These are phyloP conservation scores for Ceratitis capitata DNA, from an alignment of 1,140 invertebrate genomes.

Conservation along the genomic window DNA sequence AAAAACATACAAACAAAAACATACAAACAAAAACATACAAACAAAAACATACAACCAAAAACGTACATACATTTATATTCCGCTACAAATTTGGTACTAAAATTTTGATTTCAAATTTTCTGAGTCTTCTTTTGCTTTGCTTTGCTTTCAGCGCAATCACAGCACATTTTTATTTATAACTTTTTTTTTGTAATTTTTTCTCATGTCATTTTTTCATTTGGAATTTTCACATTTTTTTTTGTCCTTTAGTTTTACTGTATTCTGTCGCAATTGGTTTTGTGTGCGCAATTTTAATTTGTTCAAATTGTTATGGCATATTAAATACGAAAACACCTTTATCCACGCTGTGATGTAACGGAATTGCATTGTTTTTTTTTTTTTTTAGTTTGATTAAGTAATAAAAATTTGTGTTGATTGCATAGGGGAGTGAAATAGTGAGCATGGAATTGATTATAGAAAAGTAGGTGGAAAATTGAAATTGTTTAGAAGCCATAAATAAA, in stretches of 20 bases:
- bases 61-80: not conserved
- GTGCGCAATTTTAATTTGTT: constrained; percentile 17
- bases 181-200: not conserved
- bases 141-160: not conserved
- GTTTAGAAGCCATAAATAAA: no score
- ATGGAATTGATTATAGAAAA: not conserved
- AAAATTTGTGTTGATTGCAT: constrained; percentile 25
- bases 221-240: no score
- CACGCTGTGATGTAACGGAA: not conserved
- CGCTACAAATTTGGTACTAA: not conserved
- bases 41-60: not conserved
- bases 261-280: not conserved
- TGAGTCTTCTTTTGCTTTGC: not conserved
- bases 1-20: not conserved
- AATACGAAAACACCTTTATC: not conserved
- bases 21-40: not conserved
- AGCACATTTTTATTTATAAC: not conserved
- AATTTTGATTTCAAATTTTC: no score
- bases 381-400: constrained; percentile 4
- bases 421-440: not conserved
- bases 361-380: no score
- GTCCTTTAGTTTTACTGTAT: not conserved
- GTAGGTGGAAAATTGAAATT: no score
- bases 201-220: no score
- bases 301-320: constrained; percentile 6